Percentiles rank a stretch among this genome's conserved stretches.
Conservation (phyloP, 2,888 invertebrate genomes). For the Zaprionus bogoriensis region DNA sequence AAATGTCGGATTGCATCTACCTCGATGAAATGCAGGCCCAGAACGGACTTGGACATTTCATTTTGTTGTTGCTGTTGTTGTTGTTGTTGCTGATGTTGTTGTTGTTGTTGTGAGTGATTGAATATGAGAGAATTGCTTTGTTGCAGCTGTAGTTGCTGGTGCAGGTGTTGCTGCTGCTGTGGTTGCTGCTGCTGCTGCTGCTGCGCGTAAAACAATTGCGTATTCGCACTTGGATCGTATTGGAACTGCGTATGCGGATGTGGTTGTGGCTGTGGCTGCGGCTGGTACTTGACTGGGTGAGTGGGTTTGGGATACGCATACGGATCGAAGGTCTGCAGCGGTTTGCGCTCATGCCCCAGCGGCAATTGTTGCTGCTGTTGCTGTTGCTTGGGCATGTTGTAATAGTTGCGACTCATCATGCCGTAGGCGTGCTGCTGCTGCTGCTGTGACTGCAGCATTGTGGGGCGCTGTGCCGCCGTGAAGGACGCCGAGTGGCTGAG, state of each 20-base stretch:
- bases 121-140: slow-evolving; percentile 37
- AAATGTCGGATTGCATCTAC: slow-evolving; percentile 73
- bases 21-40: slow-evolving; percentile 81
- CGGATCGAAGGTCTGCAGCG: slow-evolving; percentile 80
- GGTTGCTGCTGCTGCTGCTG: slow-evolving; percentile 53
- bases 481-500: slow-evolving; percentile 81
- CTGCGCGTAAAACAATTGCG: slow-evolving; percentile 72
- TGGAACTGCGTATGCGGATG: slow-evolving; percentile 79
- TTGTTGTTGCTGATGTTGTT: slow-evolving; percentile 47
- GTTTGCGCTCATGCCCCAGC: slow-evolving; percentile 71
- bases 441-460: slow-evolving; percentile 51
- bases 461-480: slow-evolving; percentile 74
- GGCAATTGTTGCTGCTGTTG: slow-evolving; percentile 54
- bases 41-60: slow-evolving; percentile 82
- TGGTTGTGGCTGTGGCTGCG: slow-evolving; percentile 13
- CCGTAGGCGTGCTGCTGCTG: slow-evolving; percentile 52
- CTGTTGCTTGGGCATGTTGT: slow-evolving; percentile 60
- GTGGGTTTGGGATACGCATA: slow-evolving; percentile 79
- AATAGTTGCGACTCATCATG: slow-evolving; percentile 73
- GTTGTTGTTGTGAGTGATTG: slow-evolving; percentile 57
- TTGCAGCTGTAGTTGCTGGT: slow-evolving; percentile 66
- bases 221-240: slow-evolving; percentile 71
- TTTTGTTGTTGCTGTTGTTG: slow-evolving; percentile 76
- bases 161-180: slow-evolving; percentile 45
- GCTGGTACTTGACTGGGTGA: slow-evolving; percentile 63